Evolutionary conservation across 30 jellyfish, hydroid and myxozoan genomes (phyloP).

Genomic region (Aurelia sp.): DNA sequence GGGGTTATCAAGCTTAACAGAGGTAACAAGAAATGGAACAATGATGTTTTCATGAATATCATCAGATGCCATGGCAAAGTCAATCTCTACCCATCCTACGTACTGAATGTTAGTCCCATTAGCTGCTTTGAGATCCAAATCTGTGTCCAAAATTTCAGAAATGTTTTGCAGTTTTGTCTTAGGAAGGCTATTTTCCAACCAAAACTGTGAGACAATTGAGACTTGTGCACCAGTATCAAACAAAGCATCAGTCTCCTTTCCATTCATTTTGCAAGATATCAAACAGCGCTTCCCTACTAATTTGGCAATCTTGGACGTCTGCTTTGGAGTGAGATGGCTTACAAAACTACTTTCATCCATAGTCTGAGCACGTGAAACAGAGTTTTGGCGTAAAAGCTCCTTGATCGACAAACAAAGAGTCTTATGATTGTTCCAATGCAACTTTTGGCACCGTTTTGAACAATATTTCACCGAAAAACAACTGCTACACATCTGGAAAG

Average conservation of each 20-base stretch:
- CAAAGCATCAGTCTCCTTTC: conserved; percentile 13
- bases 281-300: conserved; percentile 19
- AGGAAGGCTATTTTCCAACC: conserved; percentile 12
- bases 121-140: conserved; percentile 22
- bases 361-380: background rate
- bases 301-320: conserved; percentile 21
- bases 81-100: background rate
- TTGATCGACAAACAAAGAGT: conserved; percentile 5
- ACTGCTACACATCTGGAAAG: too few relatives aligned
- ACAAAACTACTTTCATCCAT: background rate
- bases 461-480: too few relatives aligned
- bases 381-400: background rate
- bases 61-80: too few relatives aligned
- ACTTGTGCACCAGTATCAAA: conserved; percentile 59
- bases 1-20: background rate
- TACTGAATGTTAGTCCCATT: conserved; percentile 46
- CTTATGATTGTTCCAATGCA: conserved; percentile 28
- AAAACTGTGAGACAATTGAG: conserved; percentile 26
- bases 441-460: too few relatives aligned
- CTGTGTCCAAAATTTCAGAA: conserved; percentile 18
- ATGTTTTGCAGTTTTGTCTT: conserved; percentile 27
- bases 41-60: too few relatives aligned
- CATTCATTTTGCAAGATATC: conserved; percentile 14
- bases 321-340: conserved; percentile 48
- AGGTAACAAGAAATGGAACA: too few relatives aligned